Evolutionary conservation across 2,113 vertebrate genomes (phyloP).

Genomic region (Pseudopodoces humilis): DNA sequence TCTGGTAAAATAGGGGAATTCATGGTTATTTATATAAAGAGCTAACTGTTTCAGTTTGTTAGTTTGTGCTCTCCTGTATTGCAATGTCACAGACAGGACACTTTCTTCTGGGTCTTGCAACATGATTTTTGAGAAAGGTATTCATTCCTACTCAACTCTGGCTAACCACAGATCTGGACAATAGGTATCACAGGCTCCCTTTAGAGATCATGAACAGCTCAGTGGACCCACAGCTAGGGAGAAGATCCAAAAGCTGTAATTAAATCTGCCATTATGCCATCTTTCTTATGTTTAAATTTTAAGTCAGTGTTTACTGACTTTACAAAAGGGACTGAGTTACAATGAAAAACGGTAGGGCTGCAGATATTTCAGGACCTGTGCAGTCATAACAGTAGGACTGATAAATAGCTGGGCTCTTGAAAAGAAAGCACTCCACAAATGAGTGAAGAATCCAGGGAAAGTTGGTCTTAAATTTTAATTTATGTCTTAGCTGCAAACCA

Average conservation of each 20-base stretch:
- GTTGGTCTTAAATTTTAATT: constrained; percentile 7
- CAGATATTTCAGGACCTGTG: not conserved
- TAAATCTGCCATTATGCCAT: not conserved
- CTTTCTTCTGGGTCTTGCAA: not conserved
- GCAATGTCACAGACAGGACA: not conserved
- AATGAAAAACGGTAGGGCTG: not conserved
- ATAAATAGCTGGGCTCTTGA: not conserved
- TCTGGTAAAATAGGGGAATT: not conserved
- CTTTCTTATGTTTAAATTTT: not conserved
- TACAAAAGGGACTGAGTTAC: not conserved
- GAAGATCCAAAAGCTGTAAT: not conserved
- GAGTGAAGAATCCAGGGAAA: not conserved
- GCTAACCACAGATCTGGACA: not conserved
- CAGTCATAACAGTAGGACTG: not conserved
- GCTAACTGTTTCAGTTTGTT: not conserved
- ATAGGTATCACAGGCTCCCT: not conserved
- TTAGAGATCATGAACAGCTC: not conserved
- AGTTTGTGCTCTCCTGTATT: not conserved
- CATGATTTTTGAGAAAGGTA: not conserved
- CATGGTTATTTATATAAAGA: not conserved
- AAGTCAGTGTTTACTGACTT: not conserved
- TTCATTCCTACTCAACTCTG: not conserved
- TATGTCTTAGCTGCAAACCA: not conserved
- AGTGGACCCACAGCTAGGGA: not conserved
- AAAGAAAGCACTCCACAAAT: not conserved